Evolutionary conservation across 2,888 invertebrate genomes (phyloP), one percentile per base, ranked within the genome.

Genomic region (Leptinotarsa peninsularis): DNA sequence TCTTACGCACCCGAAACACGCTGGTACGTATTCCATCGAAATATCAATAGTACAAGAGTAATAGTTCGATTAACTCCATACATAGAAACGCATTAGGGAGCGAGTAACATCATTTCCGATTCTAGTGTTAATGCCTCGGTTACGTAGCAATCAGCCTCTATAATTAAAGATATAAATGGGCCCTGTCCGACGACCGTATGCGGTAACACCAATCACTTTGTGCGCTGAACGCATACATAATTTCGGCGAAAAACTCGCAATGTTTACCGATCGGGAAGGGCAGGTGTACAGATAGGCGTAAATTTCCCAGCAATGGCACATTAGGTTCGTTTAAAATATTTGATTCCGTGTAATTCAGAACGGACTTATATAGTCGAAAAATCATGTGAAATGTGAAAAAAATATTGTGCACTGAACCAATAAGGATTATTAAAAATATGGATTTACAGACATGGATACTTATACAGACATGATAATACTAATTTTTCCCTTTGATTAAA

Each of bases 151-250:
- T 82, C 82, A 78, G 79, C 80, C 73, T 77, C 79, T 80, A 82
- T 82, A 82, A 84, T 84, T 84, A 83, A 83, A 82, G 82, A 82
- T 82, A 83, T 81, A 82, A 83, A 83, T 82, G 79, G 78, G 73
- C 67, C 71, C 71, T 74, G 73, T 74, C 73, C 52, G 69, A 60
- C 63, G 63, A 58, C 52, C 67, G 71, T 60, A 67, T 71, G 71
- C 71, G 66, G 72, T 43, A 72, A 71, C 73, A 76, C 76, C 76
- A 69, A 78, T 78, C 77, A 76, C 67, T 73, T 69, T 52, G 58
- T 60, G 67, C 63, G 33, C 27, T 33, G 69, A 56, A 69, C 56
- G 56, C 54, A 43, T 43, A 69, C 43, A 63, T 43, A 63, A 33
- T 63, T 63, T 63, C 33, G 63, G 63, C 63, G 43, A 63, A 63